Conservation (phyloP, 53 echinoderm and acorn worm species). For the Antedon mediterranea region DNA sequence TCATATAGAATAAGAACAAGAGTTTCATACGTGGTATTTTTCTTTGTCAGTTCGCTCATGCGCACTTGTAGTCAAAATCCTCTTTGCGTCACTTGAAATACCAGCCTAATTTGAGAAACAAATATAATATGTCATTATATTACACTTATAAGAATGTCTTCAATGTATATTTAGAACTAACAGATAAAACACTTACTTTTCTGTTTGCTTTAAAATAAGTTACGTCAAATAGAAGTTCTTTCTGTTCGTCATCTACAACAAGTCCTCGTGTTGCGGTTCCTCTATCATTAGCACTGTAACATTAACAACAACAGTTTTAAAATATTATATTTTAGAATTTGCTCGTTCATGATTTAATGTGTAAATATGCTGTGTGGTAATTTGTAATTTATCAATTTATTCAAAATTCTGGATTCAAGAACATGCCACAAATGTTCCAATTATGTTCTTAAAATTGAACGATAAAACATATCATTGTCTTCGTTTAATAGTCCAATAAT, state of each 20-base stretch:
- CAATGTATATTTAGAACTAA: no score
- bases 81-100: slow-evolving; percentile 46
- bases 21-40: slow-evolving; percentile 67
- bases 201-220: slow-evolving; percentile 61
- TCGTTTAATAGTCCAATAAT: neutral
- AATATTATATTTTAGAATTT: neutral
- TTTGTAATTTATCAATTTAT: no score
- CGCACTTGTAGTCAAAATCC: slow-evolving; percentile 37
- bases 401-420: no score
- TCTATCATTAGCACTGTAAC: slow-evolving; percentile 24
- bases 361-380: neutral
- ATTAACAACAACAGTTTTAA: neutral
- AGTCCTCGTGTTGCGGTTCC: slow-evolving; percentile 16
- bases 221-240: slow-evolving; percentile 70
- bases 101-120: slow-evolving; percentile 28
- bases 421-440: no score
- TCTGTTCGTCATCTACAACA: slow-evolving; percentile 34
- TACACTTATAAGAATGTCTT: no score
- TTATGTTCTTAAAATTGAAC: neutral
- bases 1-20: no score
- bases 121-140: neutral
- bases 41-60: slow-evolving; percentile 54
- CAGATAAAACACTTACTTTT: slow-evolving; percentile 25
- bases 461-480: neutral
- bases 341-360: neutral